Evolutionary conservation across 1,140 invertebrate species (phyloP).

Genomic region (Lordiphosa collinella): DNA sequence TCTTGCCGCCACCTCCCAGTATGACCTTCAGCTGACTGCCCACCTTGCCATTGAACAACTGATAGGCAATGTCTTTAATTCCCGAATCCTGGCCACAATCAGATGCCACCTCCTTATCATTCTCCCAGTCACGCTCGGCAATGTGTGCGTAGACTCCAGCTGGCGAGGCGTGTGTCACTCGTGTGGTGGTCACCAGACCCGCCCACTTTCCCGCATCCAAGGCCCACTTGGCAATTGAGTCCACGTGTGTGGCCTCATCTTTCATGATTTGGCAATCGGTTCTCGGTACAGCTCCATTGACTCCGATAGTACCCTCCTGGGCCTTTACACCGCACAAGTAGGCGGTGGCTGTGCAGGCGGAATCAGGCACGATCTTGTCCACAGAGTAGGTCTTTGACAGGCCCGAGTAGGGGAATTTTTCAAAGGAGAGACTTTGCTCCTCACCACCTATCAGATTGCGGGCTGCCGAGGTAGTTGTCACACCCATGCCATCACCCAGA

Average conservation of each 20-base stretch:
- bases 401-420: slow-evolving; percentile 87
- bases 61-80: slow-evolving; percentile 87
- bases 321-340: slow-evolving; percentile 91
- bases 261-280: slow-evolving; percentile 82
- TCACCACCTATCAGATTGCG: slow-evolving; percentile 85
- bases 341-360: slow-evolving; percentile 87
- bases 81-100: slow-evolving; percentile 68
- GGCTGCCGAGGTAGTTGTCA: slow-evolving; percentile 86
- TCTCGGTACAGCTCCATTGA: slow-evolving; percentile 84
- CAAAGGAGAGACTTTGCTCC: slow-evolving; percentile 85
- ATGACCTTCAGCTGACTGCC: slow-evolving; percentile 84
- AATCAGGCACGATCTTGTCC: slow-evolving; percentile 90
- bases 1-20: slow-evolving; percentile 86
- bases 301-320: slow-evolving; percentile 87
- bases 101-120: slow-evolving; percentile 82
- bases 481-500: slow-evolving; percentile 90
- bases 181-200: slow-evolving; percentile 89
- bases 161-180: slow-evolving; percentile 90
- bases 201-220: slow-evolving; percentile 86
- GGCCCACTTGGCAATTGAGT: slow-evolving; percentile 87
- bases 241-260: slow-evolving; percentile 82
- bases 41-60: slow-evolving; percentile 85
- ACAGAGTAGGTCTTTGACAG: slow-evolving; percentile 91
- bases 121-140: slow-evolving; percentile 88
- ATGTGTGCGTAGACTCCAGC: slow-evolving; percentile 86